Percentiles rank a stretch among this genome's conserved stretches.
Conservation (phyloP, 2,888 invertebrate genomes). For the Luperina nickerlii region DNA sequence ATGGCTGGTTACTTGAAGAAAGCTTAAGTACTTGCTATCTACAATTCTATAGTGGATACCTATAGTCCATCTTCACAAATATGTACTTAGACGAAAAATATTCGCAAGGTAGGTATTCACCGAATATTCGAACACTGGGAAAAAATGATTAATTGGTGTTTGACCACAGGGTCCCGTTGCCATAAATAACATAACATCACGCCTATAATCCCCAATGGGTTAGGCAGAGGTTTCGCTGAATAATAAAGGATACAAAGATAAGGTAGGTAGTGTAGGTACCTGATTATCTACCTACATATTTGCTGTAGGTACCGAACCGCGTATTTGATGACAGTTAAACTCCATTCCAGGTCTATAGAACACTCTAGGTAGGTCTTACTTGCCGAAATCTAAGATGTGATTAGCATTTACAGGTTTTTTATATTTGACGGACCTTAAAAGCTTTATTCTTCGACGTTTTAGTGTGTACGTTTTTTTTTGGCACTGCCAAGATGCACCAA, state of each 20-base stretch:
- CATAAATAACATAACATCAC: neutral
- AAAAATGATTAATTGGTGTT: neutral
- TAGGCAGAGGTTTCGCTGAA: neutral
- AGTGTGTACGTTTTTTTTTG: too few relatives aligned
- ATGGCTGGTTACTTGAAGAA: constrained; percentile 43
- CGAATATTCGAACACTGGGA: neutral
- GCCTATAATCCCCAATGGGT: too few relatives aligned
- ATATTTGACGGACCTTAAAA: neutral
- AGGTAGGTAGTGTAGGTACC: neutral
- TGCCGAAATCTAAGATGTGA: neutral
- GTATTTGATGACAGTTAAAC: neutral
- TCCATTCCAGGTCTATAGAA: too few relatives aligned
- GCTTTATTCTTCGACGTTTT: neutral
- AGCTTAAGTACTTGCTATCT: constrained; percentile 17
- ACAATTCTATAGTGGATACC: neutral
- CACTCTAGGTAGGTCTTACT: neutral
- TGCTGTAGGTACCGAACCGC: neutral
- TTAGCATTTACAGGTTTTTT: neutral
- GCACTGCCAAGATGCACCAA: too few relatives aligned
- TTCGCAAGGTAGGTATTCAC: neutral
- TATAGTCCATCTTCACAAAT: too few relatives aligned
- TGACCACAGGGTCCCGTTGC: neutral
- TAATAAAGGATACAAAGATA: neutral
- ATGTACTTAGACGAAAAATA: neutral
- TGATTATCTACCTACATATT: neutral